These are phyloP conservation scores for Rattus rattus DNA, from an alignment of 2,113 vertebrate genomes.

Conservation along the genomic window DNA sequence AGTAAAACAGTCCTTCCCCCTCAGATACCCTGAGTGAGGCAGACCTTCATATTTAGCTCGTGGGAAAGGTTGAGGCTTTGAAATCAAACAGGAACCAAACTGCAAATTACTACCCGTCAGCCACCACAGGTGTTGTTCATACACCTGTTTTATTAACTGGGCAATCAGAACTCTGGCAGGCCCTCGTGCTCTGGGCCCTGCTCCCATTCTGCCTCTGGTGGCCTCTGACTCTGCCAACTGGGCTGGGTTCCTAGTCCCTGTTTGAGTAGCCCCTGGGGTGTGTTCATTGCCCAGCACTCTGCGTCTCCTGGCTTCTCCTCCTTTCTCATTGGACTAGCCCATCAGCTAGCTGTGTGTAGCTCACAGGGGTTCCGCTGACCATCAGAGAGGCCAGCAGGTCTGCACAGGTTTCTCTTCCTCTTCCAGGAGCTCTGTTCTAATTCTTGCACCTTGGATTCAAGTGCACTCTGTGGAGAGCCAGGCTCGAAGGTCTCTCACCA, in stretches of 20 bases:
- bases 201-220: not conserved
- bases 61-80: constrained; percentile 57
- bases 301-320: not conserved
- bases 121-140: constrained; percentile 47
- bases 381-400: not conserved
- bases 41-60: not conserved
- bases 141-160: constrained; percentile 23
- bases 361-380: too few species aligned
- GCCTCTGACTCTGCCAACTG: not conserved
- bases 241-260: not conserved
- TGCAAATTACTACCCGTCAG: not conserved
- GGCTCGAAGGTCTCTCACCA: not conserved
- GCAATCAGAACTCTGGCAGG: constrained; percentile 60
- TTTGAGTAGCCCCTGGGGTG: not conserved
- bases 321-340: not conserved
- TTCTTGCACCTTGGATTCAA: not conserved
- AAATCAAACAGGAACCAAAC: constrained; percentile 36
- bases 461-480: not conserved
- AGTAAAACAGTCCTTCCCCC: not conserved
- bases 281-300: not conserved
- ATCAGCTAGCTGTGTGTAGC: not conserved
- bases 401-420: not conserved
- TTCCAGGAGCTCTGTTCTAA: not conserved
- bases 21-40: not conserved
- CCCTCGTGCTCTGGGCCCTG: not conserved